Conservation (phyloP, 1,140 invertebrate genomes). For the Drosophila sucinea region DNA sequence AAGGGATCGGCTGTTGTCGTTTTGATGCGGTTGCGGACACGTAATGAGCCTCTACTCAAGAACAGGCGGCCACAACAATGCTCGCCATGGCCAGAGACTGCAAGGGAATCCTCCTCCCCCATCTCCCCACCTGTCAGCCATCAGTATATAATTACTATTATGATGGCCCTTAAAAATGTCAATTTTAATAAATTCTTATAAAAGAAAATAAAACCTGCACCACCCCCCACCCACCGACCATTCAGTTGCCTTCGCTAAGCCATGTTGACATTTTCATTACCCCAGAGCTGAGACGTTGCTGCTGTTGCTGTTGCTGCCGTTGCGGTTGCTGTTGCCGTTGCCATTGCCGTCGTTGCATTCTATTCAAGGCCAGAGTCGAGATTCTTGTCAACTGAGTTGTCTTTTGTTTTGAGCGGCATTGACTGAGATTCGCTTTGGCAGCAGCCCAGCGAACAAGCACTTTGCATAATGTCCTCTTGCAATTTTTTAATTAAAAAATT, state of each 20-base stretch:
- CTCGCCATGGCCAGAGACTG: conserved; percentile 1
- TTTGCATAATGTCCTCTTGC: conserved; percentile 61
- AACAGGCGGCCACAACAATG: conserved; percentile 3
- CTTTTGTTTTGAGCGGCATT: conserved; percentile 50
- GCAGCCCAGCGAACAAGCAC: conserved; percentile 18
- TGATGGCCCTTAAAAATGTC: conserved; percentile 64
- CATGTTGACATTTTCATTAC: conserved; percentile 74
- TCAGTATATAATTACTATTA: conserved; percentile 57
- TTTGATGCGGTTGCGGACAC: conserved; percentile 16
- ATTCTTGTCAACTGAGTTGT: conserved; percentile 45
- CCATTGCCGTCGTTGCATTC: not conserved
- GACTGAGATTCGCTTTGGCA: conserved; percentile 52
- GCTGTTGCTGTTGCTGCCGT: not conserved
- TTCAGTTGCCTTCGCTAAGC: conserved; percentile 43
- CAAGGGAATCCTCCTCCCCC: not conserved
- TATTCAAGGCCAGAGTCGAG: conserved; percentile 16
- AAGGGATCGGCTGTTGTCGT: conserved; percentile 18
- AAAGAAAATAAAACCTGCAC: conserved; percentile 36
- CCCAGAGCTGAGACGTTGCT: conserved; percentile 16
- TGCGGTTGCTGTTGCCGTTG: conserved; percentile 19
- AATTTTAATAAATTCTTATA: conserved; percentile 71
- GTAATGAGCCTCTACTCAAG: conserved; percentile 35
- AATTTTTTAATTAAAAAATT: conserved; percentile 79
- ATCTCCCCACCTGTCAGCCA: conserved; percentile 1
- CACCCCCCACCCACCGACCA: not conserved